Evolutionary conservation across 2,888 invertebrate genomes (phyloP), one percentile per base, ranked within the genome.

Genomic region (Drosophila mercatorum): DNA sequence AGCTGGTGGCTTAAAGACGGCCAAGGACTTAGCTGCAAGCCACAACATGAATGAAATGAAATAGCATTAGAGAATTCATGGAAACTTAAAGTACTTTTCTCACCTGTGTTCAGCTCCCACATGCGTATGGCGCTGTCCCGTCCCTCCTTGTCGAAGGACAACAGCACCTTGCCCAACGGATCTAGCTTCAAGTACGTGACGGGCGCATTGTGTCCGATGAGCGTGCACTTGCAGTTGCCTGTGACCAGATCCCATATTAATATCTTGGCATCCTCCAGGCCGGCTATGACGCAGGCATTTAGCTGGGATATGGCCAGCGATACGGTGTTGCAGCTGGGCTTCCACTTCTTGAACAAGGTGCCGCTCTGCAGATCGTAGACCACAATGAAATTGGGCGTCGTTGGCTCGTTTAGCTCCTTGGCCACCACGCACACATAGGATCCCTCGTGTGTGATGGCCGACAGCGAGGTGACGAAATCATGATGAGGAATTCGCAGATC

Each of bases 341-440:
- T 97, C 97, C 97, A 97, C 93, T 97, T 97, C 93, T 97, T 97
- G 93, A 97, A 97, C 81, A 97, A 92, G 0, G 97, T 97, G 61
- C 97, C 97, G 75, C 97, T 97, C 93, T 97, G 96, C 53, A 98
- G 94, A 93, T 98, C 97, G 92, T 97, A 97, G 55, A 97, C 97
- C 58, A 97, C 97, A 64, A 97, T 96, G 93, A 97, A 97, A 94
- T 97, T 97, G 0, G 97, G 97, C 69, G 95, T 95, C 66, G 95
- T 95, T 0, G 96, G 96, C 91, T 97, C 97, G 88, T 95, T 95
- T 41, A 95, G 94, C 92, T 96, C 95, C 92, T 95, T 94, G 72
- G 94, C 94, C 43, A 94, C 96, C 56, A 96, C 96, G 91, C 95
- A 95, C 0, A 96, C 96, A 91, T 96, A 96, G 17, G 95, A 95